phyloP scores from a whole-genome alignment of 1,140 invertebrate species.

The Pemphigus obesinymphae region DNA sequence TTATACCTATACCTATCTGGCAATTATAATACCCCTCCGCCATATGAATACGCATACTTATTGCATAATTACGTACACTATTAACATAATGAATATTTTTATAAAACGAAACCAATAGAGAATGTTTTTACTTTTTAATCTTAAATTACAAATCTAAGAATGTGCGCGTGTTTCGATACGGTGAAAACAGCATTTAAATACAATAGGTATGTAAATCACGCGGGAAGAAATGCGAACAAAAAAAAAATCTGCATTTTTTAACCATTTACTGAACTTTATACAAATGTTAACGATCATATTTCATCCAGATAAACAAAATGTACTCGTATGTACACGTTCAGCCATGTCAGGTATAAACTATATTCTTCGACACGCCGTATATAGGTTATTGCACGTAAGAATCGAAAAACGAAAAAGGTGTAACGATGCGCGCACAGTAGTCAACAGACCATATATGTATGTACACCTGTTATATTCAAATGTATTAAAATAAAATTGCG shows the following conservation, averaged over 20 bases:
- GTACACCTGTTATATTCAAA: too few relatives aligned
- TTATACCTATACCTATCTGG: too few relatives aligned
- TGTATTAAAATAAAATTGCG: too few relatives aligned
- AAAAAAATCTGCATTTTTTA: background rate
- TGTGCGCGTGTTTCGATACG: background rate
- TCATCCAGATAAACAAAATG: background rate
- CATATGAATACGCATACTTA: too few relatives aligned
- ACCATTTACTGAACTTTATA: background rate
- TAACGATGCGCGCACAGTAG: background rate
- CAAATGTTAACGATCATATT: background rate
- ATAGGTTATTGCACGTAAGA: too few relatives aligned
- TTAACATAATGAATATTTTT: too few relatives aligned
- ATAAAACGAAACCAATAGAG: background rate
- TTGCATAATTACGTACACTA: too few relatives aligned
- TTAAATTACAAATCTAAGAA: background rate
- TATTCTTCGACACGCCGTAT: background rate
- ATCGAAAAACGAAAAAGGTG: background rate
- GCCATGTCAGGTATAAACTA: background rate
- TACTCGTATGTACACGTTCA: background rate
- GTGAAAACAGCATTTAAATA: background rate
- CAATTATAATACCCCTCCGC: too few relatives aligned
- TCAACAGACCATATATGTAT: background rate
- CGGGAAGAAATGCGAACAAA: background rate
- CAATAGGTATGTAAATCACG: slow-evolving; percentile 20
- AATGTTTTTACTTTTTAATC: background rate